These are phyloP conservation scores for Pachyuromys duprasi DNA, from an alignment of 2,797 vertebrate genomes.

Conservation along the genomic window DNA sequence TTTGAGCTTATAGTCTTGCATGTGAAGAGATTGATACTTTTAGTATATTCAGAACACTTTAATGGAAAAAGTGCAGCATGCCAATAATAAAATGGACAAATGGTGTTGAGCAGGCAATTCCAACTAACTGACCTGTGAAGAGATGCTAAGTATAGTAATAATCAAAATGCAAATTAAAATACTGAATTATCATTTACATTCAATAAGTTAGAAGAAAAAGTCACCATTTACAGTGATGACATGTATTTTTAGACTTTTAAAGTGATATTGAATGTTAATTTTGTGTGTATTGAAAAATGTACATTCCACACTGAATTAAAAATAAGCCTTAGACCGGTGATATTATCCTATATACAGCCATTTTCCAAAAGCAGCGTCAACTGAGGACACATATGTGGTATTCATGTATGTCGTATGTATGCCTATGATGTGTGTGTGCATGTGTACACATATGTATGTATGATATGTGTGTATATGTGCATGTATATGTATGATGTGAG, in stretches of 20 bases:
- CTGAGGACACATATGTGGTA: not conserved
- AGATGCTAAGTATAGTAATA: slow-evolving; percentile 18
- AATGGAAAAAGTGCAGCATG: not conserved
- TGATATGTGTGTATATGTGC: not conserved
- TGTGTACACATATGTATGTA: not conserved
- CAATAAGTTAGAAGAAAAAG: not conserved
- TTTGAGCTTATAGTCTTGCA: not conserved
- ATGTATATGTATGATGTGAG: not conserved
- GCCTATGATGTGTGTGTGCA: not conserved
- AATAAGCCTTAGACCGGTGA: not conserved
- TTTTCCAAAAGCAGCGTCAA: slow-evolving; percentile 42
- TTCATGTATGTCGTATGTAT: not conserved
- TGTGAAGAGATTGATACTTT: not conserved
- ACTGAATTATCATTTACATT: slow-evolving; percentile 34
- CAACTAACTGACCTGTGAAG: slow-evolving; percentile 39
- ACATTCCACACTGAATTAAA: not conserved
- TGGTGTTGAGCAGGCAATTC: slow-evolving; percentile 34
- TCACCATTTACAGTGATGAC: not conserved
- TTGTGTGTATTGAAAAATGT: not conserved
- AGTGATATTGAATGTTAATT: not conserved
- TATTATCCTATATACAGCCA: not conserved
- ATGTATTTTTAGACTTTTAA: slow-evolving; percentile 22
- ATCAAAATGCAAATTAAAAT: slow-evolving; percentile 69
- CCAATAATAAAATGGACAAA: slow-evolving; percentile 31
- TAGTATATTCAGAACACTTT: slow-evolving; percentile 1